Base-by-base conservation (phyloP, 2,113 vertebrate species). In the Seriola dumerili region DNA sequence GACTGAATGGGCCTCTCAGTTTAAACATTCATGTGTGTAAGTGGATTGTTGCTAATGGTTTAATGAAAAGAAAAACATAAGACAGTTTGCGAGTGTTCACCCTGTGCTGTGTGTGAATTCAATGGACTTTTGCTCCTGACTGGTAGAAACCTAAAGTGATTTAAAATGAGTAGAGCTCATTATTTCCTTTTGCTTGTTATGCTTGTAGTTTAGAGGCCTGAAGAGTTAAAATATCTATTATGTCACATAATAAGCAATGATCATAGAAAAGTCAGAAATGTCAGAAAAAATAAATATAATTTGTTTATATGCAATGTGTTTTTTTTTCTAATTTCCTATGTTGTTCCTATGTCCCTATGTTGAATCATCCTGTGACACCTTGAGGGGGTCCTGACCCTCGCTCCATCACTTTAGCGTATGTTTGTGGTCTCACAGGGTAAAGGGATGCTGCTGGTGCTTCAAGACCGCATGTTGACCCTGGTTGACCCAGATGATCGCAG, bases 371-470 rank as follows among this genome's bases (percentile, higher is more conserved):
- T 17, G 48, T 7, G 10, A 55, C 52, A 3, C 21, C 19, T 11
- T 55, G 21, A 23, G 21, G 1, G 3, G 17, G 48, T 13, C 63
- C 40, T 25, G 13, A 48, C 44, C n/a, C 54, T 3, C 38, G n/a
- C 21, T 14, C 13, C 14, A 10, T 36, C 59, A 12, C 5, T 52
- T 48, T 3, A 72, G 25, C 13, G 1, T 34, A 8, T 65, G n/a
- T 64, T 65, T 73, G 40, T 80, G 38, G 6, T 79, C 10, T 78
- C 50, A 65, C 93, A 99, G 98, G 98, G 97, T 42, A 99, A 98
- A 86, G 97, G 96, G 84, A 99, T 99, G 98, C 96, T 98, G 84
- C 93, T 99, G 66, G 96, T 97, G 63, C 94, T 99, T 90, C 97
- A 99, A 88, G 98, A 99, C 2, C 95, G 97, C 87, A 97, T 94